phyloP scores from a whole-genome alignment of 2,888 invertebrate genomes.

The Luperina nickerlii region DNA sequence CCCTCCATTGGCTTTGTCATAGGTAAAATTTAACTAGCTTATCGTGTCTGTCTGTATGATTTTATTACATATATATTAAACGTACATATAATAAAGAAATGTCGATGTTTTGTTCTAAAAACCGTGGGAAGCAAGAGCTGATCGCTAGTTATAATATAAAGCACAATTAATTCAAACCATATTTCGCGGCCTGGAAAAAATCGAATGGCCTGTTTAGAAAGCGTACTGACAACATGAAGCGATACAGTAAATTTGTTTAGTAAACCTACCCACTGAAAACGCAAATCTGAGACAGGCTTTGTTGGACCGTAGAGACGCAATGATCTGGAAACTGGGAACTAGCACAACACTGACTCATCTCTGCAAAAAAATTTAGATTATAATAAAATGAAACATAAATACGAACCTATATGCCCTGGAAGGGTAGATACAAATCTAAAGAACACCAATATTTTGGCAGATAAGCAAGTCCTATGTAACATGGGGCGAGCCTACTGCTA shows the following conservation, averaged over 20 bases:
- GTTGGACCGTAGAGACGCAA: constrained; percentile 19
- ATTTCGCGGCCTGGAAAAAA: neutral
- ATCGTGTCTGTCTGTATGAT: neutral
- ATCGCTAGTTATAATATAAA: neutral
- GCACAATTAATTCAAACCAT: neutral
- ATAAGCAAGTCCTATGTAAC: neutral
- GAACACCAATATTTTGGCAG: neutral
- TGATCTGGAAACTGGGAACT: constrained; percentile 39
- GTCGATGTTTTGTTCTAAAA: neutral
- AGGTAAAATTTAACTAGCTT: neutral
- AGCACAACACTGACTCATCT: neutral
- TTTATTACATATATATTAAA: neutral
- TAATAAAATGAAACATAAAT: neutral
- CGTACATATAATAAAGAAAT: neutral
- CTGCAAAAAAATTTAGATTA: constrained; percentile 5
- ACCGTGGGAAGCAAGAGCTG: too few relatives aligned
- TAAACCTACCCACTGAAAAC: constrained; percentile 32
- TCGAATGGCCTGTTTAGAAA: neutral
- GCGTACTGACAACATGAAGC: neutral
- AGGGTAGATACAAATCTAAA: neutral
- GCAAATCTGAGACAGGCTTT: constrained; percentile 17
- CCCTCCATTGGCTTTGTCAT: neutral
- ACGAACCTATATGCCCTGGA: neutral
- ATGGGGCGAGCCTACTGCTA: too few relatives aligned
- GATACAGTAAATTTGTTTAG: constrained; percentile 12